Evolutionary conservation across 2,113 vertebrate species (phyloP).

Genomic region (Tinamus guttatus): DNA sequence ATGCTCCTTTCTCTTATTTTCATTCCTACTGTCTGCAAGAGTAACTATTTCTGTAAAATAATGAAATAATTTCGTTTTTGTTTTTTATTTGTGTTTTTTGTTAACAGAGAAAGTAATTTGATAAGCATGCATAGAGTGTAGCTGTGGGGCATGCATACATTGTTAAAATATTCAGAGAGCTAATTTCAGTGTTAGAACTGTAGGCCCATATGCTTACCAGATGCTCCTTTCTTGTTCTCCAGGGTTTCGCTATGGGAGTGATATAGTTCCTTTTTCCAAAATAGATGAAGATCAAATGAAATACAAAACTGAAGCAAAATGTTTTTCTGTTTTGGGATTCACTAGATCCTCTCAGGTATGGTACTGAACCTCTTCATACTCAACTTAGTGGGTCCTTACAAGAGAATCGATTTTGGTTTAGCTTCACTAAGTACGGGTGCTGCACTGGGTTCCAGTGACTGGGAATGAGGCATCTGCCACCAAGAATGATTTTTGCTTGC

Average conservation of each 20-base stretch:
- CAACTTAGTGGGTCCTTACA: not conserved
- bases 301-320: conserved; percentile 92
- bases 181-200: conserved; percentile 45
- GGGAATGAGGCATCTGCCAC: not conserved
- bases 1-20: conserved; percentile 22
- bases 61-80: not conserved
- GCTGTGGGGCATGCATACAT: conserved; percentile 4
- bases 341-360: conserved; percentile 85
- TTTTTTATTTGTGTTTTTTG: not conserved
- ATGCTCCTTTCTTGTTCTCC: conserved; percentile 52
- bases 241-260: conserved; percentile 96
- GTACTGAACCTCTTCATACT: not conserved
- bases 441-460: not conserved
- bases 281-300: conserved; percentile 98
- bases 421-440: not conserved
- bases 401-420: not conserved
- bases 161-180: conserved; percentile 62
- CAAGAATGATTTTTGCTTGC: not conserved
- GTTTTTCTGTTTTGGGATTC: conserved; percentile 94
- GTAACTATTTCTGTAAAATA: not conserved
- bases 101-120: conserved; percentile 59
- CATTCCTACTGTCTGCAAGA: conserved; percentile 24
- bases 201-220: conserved; percentile 64
- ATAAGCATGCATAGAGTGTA: conserved; percentile 11
- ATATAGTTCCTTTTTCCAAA: conserved; percentile 97